Evolutionary conservation across 92 coral and sea anemone species (phyloP).

Genomic region (Phenganax subtilis): DNA sequence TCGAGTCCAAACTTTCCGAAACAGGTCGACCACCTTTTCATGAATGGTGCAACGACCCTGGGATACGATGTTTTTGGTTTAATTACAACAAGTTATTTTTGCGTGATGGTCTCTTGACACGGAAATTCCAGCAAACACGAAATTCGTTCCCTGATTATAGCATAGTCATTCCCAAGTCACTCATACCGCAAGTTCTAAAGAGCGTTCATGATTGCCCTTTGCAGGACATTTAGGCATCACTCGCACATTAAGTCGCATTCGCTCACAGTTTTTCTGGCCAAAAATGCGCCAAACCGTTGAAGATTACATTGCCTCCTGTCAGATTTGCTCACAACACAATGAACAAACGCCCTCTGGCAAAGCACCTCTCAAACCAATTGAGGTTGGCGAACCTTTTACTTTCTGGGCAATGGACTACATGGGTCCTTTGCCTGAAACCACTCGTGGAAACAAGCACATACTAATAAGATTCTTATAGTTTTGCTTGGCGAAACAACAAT

Average conservation of each 20-base stretch:
- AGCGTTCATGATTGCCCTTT: slow-evolving; percentile 40
- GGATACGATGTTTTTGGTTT: too few species aligned
- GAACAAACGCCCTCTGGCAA: slow-evolving; percentile 14
- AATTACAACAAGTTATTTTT: slow-evolving; percentile 42
- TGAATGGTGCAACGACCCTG: too few species aligned
- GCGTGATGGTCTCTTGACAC: slow-evolving; percentile 32
- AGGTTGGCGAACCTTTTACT: slow-evolving; percentile 52
- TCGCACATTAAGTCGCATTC: slow-evolving; percentile 25
- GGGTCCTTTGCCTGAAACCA: slow-evolving; percentile 49
- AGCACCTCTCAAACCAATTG: slow-evolving; percentile 41
- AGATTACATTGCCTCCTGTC: slow-evolving; percentile 30
- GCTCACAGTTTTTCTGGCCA: slow-evolving; percentile 40
- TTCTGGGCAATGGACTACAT: slow-evolving; percentile 51
- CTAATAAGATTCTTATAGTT: background rate
- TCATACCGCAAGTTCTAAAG: slow-evolving; percentile 1
- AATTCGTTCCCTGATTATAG: slow-evolving; percentile 10
- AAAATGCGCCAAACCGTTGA: slow-evolving; percentile 42
- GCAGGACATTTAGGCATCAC: slow-evolving; percentile 34
- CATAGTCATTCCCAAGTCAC: slow-evolving; percentile 24
- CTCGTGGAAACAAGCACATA: slow-evolving; percentile 48
- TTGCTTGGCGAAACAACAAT: too few species aligned
- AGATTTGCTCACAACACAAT: slow-evolving; percentile 32
- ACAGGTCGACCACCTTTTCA: too few species aligned
- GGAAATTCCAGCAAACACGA: slow-evolving; percentile 7
- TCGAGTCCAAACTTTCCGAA: too few species aligned